Conservation (phyloP, 1,140 invertebrate genomes). For the Onthophagus taurus region DNA sequence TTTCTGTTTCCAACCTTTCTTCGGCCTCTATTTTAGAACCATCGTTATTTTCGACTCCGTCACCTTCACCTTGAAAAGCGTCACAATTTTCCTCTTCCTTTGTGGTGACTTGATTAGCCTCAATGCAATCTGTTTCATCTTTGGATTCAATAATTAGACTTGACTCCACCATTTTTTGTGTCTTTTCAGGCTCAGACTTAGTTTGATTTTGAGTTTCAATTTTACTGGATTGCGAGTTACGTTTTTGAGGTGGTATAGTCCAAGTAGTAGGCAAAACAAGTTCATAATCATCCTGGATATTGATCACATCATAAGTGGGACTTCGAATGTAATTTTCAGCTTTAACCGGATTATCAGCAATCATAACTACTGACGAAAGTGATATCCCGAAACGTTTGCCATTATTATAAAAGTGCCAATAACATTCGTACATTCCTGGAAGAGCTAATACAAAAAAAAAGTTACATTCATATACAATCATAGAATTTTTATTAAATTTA, state of each 20-base stretch:
- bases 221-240: not conserved
- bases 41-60: no score
- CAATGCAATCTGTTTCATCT: not conserved
- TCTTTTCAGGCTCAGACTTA: no score
- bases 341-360: slow-evolving; percentile 17
- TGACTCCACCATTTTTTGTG: no score
- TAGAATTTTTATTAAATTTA: slow-evolving; percentile 18
- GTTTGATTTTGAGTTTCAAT: slow-evolving; percentile 7
- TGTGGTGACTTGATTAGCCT: not conserved
- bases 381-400: slow-evolving; percentile 34
- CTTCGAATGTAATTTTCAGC: not conserved
- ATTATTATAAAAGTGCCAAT: slow-evolving; percentile 36
- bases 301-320: slow-evolving; percentile 9
- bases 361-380: slow-evolving; percentile 30
- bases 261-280: not conserved
- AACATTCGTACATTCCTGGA: slow-evolving; percentile 35
- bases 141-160: not conserved
- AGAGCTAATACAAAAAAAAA: slow-evolving; percentile 14
- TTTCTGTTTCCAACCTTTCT: not conserved
- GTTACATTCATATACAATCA: not conserved
- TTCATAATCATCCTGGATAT: slow-evolving; percentile 5
- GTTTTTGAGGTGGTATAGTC: no score
- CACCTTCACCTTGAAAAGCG: no score
- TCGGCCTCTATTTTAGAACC: no score
- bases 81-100: no score